Conservation (phyloP, 92 coral and sea anemone species). For the Zoanthus sansibaricus region DNA sequence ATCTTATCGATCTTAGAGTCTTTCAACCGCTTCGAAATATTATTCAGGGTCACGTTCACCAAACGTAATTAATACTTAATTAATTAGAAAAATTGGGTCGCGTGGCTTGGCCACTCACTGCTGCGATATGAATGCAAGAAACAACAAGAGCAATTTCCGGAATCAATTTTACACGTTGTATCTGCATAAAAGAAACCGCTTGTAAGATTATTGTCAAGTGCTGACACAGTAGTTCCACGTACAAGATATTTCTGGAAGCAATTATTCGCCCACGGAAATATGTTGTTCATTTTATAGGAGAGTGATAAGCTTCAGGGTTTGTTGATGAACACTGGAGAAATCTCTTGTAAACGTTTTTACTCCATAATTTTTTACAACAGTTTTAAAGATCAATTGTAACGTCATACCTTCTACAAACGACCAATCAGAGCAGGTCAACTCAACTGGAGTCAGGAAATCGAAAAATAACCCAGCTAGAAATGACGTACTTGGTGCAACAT, state of each 20-base stretch:
- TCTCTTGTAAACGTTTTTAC: background rate
- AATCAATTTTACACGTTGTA: background rate
- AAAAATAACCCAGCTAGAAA: too few relatives aligned
- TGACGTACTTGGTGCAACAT: too few relatives aligned
- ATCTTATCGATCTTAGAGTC: too few relatives aligned
- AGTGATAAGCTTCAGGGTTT: background rate
- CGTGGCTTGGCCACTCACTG: constrained; percentile 19
- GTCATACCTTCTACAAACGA: background rate
- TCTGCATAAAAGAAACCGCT: background rate
- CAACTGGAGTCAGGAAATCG: too few relatives aligned
- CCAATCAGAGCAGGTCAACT: background rate
- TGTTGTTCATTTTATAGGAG: background rate
- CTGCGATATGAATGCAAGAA: constrained; percentile 1
- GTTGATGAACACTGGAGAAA: background rate
- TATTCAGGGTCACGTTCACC: constrained; percentile 13
- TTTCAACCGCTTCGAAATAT: background rate
- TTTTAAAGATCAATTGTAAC: too few relatives aligned
- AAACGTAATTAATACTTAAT: constrained; percentile 21
- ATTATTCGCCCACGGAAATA: background rate
- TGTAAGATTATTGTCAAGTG: background rate
- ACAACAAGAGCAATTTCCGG: background rate
- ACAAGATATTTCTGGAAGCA: background rate
- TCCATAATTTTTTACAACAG: background rate
- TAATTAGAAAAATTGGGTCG: constrained; percentile 8
- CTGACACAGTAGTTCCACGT: background rate